Conservation (phyloP, 2,888 invertebrate species). For the Rotaria sp. region DNA sequence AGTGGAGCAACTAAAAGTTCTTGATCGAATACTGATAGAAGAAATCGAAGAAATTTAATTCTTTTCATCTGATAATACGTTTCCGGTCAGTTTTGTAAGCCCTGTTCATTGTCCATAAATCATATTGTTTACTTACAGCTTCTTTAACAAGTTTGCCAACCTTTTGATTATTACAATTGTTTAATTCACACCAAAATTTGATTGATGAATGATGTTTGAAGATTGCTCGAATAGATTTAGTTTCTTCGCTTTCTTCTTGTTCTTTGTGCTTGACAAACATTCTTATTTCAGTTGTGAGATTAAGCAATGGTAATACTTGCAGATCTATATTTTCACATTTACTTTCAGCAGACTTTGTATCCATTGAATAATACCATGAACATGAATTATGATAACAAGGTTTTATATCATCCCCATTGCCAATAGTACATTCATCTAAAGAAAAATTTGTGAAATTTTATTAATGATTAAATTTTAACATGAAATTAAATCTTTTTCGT, state of each 20-base stretch:
- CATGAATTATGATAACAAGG: background rate
- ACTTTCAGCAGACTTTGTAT: background rate
- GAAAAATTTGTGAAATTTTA: background rate
- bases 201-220: background rate
- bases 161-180: background rate
- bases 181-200: background rate
- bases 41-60: background rate
- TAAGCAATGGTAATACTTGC: background rate
- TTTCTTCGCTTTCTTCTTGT: background rate
- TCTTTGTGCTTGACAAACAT: background rate
- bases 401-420: background rate
- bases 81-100: background rate
- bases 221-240: background rate
- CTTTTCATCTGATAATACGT: background rate
- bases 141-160: background rate
- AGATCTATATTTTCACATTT: background rate
- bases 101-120: background rate
- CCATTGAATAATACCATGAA: background rate
- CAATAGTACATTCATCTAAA: background rate
- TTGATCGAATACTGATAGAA: too few relatives aligned
- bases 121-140: background rate
- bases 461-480: too few relatives aligned
- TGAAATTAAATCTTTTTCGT: too few relatives aligned
- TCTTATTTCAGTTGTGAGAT: background rate
- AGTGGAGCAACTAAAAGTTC: too few relatives aligned